A percentile compares a stretch with the other conserved stretches of the same genome.
Conservation (phyloP, 2,113 vertebrate genomes). For the Callocephalon fimbriatum region DNA sequence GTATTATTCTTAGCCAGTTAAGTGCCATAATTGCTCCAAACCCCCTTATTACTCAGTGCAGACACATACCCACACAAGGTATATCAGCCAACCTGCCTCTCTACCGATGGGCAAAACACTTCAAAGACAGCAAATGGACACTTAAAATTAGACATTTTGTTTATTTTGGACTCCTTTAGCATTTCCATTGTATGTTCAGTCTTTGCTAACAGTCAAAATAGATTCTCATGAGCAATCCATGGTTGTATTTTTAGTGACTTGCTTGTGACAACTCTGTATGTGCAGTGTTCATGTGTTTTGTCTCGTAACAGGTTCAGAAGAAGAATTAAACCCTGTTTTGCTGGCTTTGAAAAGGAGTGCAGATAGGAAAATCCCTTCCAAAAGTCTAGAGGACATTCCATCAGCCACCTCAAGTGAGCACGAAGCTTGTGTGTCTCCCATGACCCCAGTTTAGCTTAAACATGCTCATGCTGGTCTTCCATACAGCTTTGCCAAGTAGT, state of each 20-base stretch:
- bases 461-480: background rate
- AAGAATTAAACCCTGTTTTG: constrained; percentile 77
- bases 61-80: background rate
- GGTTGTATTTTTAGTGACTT: background rate
- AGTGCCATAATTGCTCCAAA: background rate
- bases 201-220: background rate
- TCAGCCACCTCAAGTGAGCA: constrained; percentile 87
- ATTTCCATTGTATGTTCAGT: background rate
- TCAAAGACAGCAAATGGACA: background rate
- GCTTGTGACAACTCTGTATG: background rate
- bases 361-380: constrained; percentile 83
- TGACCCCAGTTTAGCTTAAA: constrained; percentile 36
- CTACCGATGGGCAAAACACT: background rate
- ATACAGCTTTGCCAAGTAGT: constrained; percentile 17
- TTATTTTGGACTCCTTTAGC: background rate
- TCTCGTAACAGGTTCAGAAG: constrained; percentile 85
- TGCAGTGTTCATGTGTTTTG: constrained; percentile 79
- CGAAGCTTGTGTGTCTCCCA: constrained; percentile 57
- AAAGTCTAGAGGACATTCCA: constrained; percentile 89
- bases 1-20: background rate
- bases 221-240: background rate
- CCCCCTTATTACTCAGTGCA: background rate
- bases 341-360: constrained; percentile 80
- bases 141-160: background rate
- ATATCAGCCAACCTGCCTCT: background rate